Percentiles rank a stretch among this genome's conserved stretches.
These are phyloP conservation scores for Nasonia vitripennis DNA, from an alignment of 1,140 invertebrate species.

Conservation along the genomic window DNA sequence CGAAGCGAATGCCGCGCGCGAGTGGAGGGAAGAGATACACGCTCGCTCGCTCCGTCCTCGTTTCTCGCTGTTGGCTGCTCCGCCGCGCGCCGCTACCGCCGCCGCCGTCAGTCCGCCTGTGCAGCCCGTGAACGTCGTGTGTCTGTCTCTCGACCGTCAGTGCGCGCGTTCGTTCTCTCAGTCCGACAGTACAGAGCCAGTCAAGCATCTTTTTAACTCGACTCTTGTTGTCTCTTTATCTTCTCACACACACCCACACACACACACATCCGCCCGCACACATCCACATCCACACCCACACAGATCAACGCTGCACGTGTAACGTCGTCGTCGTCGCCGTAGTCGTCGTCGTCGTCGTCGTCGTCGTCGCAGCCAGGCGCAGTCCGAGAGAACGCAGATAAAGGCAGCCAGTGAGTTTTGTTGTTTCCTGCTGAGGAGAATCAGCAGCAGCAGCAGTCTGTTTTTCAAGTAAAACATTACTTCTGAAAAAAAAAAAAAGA, in stretches of 20 bases:
- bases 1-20: too few species aligned
- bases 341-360: too few species aligned
- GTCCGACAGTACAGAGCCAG: not conserved
- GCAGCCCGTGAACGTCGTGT: constrained; percentile 52
- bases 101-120: constrained; percentile 49
- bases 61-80: constrained; percentile 18
- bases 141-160: constrained; percentile 38
- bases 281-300: not conserved
- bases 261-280: not conserved
- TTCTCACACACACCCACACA: not conserved
- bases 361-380: not conserved
- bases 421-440: not conserved
- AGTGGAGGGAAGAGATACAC: constrained; percentile 45
- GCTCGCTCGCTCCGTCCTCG: constrained; percentile 40
- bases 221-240: too few species aligned
- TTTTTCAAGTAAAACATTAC: not conserved
- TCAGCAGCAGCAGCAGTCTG: not conserved
- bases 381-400: not conserved
- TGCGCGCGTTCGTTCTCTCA: constrained; percentile 37
- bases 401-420: not conserved
- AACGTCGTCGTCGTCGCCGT: not conserved
- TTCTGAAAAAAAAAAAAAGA: not conserved
- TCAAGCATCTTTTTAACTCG: not conserved
- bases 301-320: not conserved
- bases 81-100: constrained; percentile 24